These are phyloP conservation scores for Habropoda laboriosa DNA, from an alignment of 1,140 invertebrate species.

Conservation along the genomic window DNA sequence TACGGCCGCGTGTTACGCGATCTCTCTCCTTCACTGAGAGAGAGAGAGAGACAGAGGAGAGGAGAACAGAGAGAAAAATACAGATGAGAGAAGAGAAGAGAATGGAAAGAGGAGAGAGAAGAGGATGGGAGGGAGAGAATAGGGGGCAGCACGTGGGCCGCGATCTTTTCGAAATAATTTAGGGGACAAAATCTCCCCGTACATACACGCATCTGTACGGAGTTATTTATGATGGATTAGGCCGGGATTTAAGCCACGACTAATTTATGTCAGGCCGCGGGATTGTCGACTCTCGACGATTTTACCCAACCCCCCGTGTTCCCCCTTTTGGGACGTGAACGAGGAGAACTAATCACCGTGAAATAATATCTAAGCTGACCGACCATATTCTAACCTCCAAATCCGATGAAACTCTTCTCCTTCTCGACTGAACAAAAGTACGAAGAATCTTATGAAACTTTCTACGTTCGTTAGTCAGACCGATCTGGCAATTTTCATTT, in stretches of 20 bases:
- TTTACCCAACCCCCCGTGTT: conserved; percentile 34
- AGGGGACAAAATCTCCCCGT: conserved; percentile 75
- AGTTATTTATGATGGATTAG: conserved; percentile 81
- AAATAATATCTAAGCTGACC: conserved; percentile 3
- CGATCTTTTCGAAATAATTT: conserved; percentile 81
- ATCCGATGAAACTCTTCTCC: no score
- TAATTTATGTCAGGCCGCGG: conserved; percentile 76
- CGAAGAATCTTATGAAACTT: no score
- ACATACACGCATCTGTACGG: conserved; percentile 74
- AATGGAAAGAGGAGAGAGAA: no score
- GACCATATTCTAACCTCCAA: no score
- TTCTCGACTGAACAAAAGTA: no score
- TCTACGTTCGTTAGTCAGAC: no score
- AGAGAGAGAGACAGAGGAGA: no score
- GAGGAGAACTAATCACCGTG: conserved; percentile 4
- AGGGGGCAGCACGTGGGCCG: conserved; percentile 68
- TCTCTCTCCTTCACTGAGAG: no score
- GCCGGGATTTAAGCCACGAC: conserved; percentile 76
- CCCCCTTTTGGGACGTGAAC: neutral
- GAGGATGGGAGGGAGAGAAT: neutral
- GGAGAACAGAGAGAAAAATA: no score
- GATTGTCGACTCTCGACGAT: conserved; percentile 70
- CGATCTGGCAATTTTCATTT: no score
- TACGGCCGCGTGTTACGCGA: conserved; percentile 6
- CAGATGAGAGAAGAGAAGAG: no score